Percentiles rank a stretch among this genome's conserved stretches.
Evolutionary conservation across 2,797 vertebrate genomes (phyloP).

Genomic region (Pipistrellus nathusii): DNA sequence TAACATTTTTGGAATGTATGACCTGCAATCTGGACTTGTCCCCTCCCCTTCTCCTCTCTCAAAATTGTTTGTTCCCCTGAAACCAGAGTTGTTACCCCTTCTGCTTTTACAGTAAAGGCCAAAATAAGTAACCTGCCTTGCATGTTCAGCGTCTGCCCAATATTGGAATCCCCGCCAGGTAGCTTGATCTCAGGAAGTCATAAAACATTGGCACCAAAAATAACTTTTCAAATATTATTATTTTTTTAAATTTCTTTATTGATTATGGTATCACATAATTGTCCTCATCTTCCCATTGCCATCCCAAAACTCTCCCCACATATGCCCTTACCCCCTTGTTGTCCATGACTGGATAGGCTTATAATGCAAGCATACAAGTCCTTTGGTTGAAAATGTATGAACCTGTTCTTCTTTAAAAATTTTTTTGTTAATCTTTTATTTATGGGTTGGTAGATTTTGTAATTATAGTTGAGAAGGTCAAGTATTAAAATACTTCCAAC

Average conservation of each 20-base stretch:
- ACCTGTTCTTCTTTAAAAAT: not conserved
- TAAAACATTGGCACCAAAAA: not conserved
- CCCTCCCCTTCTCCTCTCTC: not conserved
- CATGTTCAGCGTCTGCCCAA: not conserved
- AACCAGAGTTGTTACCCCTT: not conserved
- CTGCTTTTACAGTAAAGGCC: not conserved
- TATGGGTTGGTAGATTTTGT: not conserved
- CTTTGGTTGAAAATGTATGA: not conserved
- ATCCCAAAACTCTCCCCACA: too few species aligned
- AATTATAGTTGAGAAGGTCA: not conserved
- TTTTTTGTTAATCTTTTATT: not conserved
- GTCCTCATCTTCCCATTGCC: too few species aligned
- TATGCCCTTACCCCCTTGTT: too few species aligned
- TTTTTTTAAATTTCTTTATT: not conserved
- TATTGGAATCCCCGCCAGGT: not conserved
- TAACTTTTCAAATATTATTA: not conserved
- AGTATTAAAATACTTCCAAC: not conserved
- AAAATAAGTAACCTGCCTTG: not conserved
- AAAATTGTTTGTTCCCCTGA: not conserved
- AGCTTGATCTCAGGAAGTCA: not conserved
- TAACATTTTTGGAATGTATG: not conserved
- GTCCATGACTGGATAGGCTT: too few species aligned
- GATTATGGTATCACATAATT: too few species aligned
- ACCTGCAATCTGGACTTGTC: not conserved
- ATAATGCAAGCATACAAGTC: too few species aligned